These are phyloP conservation scores for Liasis olivaceus DNA, from an alignment of 2,797 vertebrate genomes.

Conservation along the genomic window DNA sequence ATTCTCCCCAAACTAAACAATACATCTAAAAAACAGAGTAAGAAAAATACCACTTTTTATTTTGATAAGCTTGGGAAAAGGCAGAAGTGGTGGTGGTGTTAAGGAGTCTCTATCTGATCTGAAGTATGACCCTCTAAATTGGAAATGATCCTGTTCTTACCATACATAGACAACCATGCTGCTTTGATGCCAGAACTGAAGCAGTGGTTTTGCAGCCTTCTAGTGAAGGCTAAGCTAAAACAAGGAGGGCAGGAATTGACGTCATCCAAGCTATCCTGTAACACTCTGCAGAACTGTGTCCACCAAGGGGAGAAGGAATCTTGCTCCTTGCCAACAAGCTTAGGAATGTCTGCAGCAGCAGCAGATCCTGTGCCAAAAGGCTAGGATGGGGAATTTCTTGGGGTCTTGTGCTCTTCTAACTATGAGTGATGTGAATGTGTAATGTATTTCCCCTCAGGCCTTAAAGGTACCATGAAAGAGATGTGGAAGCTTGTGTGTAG, in stretches of 20 bases:
- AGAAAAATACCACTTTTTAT: neutral
- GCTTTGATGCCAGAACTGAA: neutral
- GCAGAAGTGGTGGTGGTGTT: neutral
- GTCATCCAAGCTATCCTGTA: too few species aligned
- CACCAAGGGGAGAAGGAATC: neutral
- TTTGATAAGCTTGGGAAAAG: neutral
- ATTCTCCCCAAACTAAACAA: neutral
- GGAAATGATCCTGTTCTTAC: neutral
- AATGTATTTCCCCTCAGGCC: constrained; percentile 41
- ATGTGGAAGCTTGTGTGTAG: constrained; percentile 17
- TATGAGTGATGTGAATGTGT: constrained; percentile 21
- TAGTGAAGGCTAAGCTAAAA: neutral
- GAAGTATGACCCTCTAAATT: neutral
- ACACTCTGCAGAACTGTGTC: too few species aligned
- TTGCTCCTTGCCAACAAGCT: neutral
- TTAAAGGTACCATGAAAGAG: constrained; percentile 64
- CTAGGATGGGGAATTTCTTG: neutral
- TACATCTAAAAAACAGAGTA: too few species aligned
- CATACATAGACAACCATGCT: neutral
- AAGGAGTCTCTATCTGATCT: neutral
- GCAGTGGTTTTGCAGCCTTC: neutral
- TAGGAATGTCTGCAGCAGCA: neutral
- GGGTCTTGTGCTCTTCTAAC: neutral
- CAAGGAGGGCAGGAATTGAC: neutral
- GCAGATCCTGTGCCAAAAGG: too few species aligned